These are phyloP conservation scores for Tetrao urogallus DNA, from an alignment of 2,113 vertebrate species.

Conservation along the genomic window DNA sequence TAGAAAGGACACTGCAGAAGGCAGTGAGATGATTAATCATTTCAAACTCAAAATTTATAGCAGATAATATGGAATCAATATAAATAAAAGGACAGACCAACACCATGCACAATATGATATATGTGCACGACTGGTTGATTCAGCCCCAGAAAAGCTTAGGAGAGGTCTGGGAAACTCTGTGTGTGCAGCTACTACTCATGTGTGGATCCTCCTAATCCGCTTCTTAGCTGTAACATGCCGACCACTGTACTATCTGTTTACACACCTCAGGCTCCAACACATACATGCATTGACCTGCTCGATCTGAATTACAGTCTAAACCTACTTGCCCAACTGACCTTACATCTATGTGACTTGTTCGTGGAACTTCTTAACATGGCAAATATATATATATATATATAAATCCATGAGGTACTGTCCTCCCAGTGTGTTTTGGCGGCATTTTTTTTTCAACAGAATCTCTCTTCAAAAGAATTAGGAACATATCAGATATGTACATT, in stretches of 20 bases:
- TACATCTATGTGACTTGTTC: neutral
- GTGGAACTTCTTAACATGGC: neutral
- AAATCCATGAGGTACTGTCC: neutral
- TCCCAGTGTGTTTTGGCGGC: neutral
- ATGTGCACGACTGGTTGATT: neutral
- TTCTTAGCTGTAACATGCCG: neutral
- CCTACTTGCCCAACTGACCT: neutral
- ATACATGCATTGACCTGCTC: neutral
- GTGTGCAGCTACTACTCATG: conserved; percentile 3
- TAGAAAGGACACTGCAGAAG: neutral
- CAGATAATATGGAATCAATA: neutral
- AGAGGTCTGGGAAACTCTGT: neutral
- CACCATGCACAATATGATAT: neutral
- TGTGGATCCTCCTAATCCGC: neutral
- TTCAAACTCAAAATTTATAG: conserved; percentile 15
- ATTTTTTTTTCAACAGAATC: neutral
- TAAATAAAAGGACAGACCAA: neutral
- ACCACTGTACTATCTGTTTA: neutral
- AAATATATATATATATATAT: neutral
- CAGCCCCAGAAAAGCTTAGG: neutral
- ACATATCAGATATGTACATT: neutral
- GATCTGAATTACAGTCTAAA: neutral
- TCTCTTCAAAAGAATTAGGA: neutral
- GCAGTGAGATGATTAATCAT: neutral
- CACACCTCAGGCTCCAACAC: neutral